Evolutionary conservation across 2,113 vertebrate species (phyloP).

Genomic region (Ploceus nigricollis): DNA sequence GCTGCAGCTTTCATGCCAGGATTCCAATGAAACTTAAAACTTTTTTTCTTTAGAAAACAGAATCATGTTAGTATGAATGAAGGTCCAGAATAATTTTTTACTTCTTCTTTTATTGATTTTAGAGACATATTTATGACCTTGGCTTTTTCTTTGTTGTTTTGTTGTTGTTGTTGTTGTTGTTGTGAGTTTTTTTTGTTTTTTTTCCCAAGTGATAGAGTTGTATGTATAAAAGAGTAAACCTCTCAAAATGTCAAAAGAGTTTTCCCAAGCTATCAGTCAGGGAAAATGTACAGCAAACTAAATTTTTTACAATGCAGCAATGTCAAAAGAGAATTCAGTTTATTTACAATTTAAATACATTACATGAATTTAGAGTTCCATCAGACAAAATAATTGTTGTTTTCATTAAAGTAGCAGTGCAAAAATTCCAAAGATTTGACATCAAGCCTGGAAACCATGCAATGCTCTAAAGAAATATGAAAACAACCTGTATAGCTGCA

Average conservation of each 20-base stretch:
- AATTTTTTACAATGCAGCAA: background rate
- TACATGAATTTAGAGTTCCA: background rate
- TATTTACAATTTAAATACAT: background rate
- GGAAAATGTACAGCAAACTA: background rate
- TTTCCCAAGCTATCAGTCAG: slow-evolving; percentile 12
- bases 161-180: background rate
- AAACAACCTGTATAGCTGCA: background rate
- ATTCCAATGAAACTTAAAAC: background rate
- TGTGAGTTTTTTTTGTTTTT: background rate
- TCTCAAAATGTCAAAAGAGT: background rate
- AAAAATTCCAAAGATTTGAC: background rate
- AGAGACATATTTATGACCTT: background rate
- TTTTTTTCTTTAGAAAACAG: background rate
- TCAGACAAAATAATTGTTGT: background rate
- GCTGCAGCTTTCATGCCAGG: background rate
- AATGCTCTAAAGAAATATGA: background rate
- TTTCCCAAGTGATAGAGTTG: background rate
- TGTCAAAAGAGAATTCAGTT: background rate
- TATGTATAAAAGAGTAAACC: background rate
- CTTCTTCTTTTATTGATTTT: slow-evolving; percentile 32
- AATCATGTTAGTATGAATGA: background rate
- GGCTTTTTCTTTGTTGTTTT: background rate
- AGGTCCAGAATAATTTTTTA: background rate
- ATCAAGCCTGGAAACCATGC: background rate
- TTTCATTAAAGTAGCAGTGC: background rate